These are phyloP conservation scores for Eulemur coronatus DNA, from an alignment of 2,797 vertebrate genomes.

Conservation along the genomic window DNA sequence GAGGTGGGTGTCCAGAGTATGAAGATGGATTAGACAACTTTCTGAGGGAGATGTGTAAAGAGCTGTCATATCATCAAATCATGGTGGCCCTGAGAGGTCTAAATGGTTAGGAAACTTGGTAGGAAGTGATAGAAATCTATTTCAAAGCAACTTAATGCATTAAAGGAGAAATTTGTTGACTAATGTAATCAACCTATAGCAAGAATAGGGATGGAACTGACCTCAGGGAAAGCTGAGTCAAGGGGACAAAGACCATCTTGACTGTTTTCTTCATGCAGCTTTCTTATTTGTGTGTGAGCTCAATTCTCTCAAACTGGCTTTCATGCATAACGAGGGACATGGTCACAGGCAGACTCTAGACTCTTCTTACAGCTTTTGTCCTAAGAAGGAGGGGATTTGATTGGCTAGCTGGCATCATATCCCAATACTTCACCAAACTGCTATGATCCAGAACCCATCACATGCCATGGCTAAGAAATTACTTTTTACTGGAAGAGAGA, in stretches of 20 bases:
- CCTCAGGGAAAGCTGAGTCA: neutral
- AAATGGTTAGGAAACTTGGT: neutral
- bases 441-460: neutral
- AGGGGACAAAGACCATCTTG: neutral
- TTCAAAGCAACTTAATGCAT: neutral
- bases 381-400: neutral
- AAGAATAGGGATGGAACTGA: neutral
- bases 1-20: neutral
- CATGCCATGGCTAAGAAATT: neutral
- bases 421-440: neutral
- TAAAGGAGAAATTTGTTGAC: neutral
- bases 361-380: neutral
- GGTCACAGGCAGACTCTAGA: neutral
- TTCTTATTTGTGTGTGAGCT: neutral
- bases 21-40: neutral
- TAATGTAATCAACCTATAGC: neutral
- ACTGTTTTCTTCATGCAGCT: neutral
- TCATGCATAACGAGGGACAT: neutral
- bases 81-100: neutral
- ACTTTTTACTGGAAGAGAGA: neutral
- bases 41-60: neutral
- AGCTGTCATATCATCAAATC: neutral
- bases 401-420: neutral
- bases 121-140: neutral
- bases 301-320: neutral